Evolutionary conservation across 2,888 invertebrate species (phyloP).

Genomic region (Tuta absoluta): DNA sequence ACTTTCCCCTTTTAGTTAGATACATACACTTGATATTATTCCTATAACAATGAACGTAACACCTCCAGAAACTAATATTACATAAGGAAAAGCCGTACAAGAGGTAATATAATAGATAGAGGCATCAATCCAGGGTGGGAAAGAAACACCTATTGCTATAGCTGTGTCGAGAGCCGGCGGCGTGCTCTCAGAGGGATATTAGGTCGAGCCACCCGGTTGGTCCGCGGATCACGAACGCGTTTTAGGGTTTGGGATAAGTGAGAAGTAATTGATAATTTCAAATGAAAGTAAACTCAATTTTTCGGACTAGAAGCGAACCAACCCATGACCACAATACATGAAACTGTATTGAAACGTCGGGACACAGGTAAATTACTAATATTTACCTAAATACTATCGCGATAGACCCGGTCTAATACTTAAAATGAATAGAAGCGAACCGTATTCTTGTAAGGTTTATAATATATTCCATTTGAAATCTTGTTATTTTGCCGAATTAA

Average conservation of each 20-base stretch:
- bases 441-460: no score
- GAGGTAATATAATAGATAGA: constrained; percentile 18
- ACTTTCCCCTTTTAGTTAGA: no score
- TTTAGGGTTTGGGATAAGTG: constrained; percentile 47
- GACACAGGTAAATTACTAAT: no score
- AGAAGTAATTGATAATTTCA: neutral
- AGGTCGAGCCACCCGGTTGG: constrained; percentile 64
- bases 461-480: no score
- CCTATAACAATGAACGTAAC: neutral
- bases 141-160: constrained; percentile 26
- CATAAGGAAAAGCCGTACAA: constrained; percentile 1
- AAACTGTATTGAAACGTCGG: no score
- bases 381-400: no score
- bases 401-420: no score
- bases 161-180: constrained; percentile 38
- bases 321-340: no score
- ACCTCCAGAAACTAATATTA: constrained; percentile 1
- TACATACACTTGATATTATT: no score
- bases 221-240: constrained; percentile 64
- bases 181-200: constrained; percentile 51
- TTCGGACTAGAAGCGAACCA: no score
- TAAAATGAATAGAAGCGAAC: no score
- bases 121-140: constrained; percentile 28
- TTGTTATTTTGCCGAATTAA: no score
- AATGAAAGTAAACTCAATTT: neutral